These are phyloP conservation scores for Onchidella celtica DNA, from an alignment of 2,888 invertebrate species.

Conservation along the genomic window DNA sequence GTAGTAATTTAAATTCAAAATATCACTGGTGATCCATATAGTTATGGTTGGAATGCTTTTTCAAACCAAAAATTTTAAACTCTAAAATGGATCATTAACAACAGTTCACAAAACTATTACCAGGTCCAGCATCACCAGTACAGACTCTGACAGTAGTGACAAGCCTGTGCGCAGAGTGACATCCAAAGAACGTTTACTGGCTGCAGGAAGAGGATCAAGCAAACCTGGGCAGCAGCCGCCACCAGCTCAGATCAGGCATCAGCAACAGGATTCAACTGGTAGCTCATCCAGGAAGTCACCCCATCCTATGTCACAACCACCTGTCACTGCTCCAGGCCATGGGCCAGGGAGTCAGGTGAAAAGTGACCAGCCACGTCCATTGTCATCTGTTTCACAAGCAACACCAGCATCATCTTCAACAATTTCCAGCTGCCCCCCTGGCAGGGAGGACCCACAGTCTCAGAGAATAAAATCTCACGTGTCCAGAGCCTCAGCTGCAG, in stretches of 20 bases:
- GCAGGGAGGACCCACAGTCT: neutral
- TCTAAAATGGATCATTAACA: too few species aligned
- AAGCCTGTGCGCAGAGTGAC: constrained; percentile 26
- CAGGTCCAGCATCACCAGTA: constrained; percentile 60
- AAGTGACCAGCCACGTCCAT: neutral
- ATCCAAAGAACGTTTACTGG: constrained; percentile 32
- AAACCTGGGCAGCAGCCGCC: neutral
- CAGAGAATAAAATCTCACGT: constrained; percentile 24
- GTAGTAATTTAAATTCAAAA: neutral
- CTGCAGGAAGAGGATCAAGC: neutral
- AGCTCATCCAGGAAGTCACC: constrained; percentile 20
- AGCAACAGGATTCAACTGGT: constrained; percentile 27
- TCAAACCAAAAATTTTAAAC: neutral
- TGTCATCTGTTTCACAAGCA: neutral
- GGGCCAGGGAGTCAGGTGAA: neutral
- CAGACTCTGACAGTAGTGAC: constrained; percentile 58
- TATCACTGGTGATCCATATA: neutral
- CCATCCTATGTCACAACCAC: neutral
- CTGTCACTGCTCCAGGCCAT: neutral
- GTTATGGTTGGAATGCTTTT: neutral
- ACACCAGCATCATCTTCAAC: neutral
- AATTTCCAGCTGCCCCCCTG: neutral
- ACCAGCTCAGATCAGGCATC: neutral
- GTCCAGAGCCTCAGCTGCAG: constrained; percentile 30
- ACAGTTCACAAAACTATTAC: too few species aligned